Conservation (phyloP, 1,140 invertebrate genomes). For the Drosophila orena region DNA sequence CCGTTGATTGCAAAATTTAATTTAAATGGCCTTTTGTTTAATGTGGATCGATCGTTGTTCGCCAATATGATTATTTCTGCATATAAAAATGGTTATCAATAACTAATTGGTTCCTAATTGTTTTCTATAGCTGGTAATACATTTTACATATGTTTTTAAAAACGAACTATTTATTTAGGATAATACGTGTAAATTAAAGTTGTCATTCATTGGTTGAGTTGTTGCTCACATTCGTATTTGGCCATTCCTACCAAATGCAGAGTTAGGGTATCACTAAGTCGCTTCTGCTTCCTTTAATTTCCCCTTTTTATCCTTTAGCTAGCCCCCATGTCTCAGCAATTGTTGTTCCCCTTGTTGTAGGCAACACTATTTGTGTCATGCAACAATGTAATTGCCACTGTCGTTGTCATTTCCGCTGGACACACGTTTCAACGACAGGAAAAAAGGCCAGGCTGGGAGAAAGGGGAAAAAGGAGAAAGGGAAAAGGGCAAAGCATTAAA, state of each 20-base stretch:
- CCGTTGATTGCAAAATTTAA: conserved; percentile 4
- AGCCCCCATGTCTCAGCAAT: conserved; percentile 22
- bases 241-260: background rate
- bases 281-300: no score
- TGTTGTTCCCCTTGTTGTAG: conserved; percentile 46
- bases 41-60: no score
- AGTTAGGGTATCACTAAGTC: conserved; percentile 4
- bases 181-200: no score
- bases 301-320: conserved; percentile 11
- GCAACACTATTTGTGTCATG: conserved; percentile 84
- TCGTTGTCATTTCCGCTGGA: conserved; percentile 84
- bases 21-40: background rate
- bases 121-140: background rate
- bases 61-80: background rate
- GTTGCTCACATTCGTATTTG: no score
- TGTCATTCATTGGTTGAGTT: background rate
- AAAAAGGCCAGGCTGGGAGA: conserved; percentile 20
- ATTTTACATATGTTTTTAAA: background rate
- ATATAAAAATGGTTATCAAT: background rate
- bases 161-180: background rate
- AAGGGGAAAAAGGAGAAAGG: background rate
- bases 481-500: conserved; percentile 64
- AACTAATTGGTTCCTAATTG: no score
- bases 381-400: conserved; percentile 85
- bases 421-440: conserved; percentile 61